These are phyloP conservation scores for Terebella lapidaria DNA, from an alignment of 2,888 invertebrate genomes.

Conservation along the genomic window DNA sequence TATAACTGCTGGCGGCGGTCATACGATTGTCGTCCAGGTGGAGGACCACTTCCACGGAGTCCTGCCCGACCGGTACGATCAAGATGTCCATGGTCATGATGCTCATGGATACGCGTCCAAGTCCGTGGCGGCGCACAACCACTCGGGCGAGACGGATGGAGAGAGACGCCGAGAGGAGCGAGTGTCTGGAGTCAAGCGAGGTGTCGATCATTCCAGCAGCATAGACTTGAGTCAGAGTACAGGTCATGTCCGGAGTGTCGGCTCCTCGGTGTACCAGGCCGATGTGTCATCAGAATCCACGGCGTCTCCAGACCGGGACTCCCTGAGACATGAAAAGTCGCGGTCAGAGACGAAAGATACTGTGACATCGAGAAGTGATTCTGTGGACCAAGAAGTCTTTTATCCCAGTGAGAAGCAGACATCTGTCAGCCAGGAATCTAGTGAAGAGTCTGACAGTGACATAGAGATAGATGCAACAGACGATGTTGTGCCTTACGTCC, in stretches of 20 bases:
- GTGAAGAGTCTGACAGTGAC: neutral
- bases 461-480: neutral
- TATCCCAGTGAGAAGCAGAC: neutral
- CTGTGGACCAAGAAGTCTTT: neutral
- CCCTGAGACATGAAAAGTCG: neutral
- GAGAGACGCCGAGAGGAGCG: too few relatives aligned
- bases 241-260: too few relatives aligned
- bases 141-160: too few relatives aligned
- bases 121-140: too few relatives aligned
- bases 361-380: neutral
- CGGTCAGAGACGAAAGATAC: neutral
- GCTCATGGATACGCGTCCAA: too few relatives aligned
- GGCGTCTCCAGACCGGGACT: too few relatives aligned
- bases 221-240: neutral
- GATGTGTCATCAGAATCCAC: neutral
- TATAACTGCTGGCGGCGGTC: conserved; percentile 26
- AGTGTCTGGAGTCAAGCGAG: neutral
- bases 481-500: neutral
- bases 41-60: conserved; percentile 22
- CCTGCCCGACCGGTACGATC: conserved; percentile 16
- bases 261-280: neutral
- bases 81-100: too few relatives aligned
- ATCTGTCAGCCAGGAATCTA: too few relatives aligned
- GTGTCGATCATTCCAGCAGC: neutral
- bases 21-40: conserved; percentile 27